A percentile compares a stretch with the other conserved stretches of the same genome.
Evolutionary conservation across 2,113 vertebrate genomes (phyloP).

Genomic region (Bostrychus sinensis): DNA sequence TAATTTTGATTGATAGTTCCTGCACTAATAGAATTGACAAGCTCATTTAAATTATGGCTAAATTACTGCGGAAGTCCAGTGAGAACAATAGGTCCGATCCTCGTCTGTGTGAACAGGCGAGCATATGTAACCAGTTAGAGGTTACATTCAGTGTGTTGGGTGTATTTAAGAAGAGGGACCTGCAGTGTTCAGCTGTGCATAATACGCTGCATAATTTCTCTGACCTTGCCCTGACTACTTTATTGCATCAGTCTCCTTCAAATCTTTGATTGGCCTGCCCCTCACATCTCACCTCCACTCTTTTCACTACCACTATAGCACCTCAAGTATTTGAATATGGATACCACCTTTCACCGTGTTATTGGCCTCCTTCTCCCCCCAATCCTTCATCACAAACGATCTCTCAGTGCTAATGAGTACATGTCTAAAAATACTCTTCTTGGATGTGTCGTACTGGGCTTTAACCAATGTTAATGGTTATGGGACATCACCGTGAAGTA

Average conservation of each 20-base stretch:
- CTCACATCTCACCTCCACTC: slow-evolving; percentile 53
- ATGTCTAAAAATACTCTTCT: slow-evolving; percentile 78
- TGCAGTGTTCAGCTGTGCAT: slow-evolving; percentile 31
- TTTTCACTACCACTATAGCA: slow-evolving; percentile 28
- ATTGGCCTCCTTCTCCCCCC: slow-evolving; percentile 55
- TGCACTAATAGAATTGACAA: slow-evolving; percentile 54
- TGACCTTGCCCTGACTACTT: slow-evolving; percentile 59
- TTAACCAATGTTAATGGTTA: slow-evolving; percentile 76
- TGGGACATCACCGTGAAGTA: slow-evolving; percentile 62
- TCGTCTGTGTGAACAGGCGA: slow-evolving; percentile 17
- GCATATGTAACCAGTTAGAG: slow-evolving; percentile 49
- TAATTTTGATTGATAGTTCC: slow-evolving; percentile 49
- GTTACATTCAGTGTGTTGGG: slow-evolving; percentile 39
- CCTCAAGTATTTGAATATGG: slow-evolving; percentile 67
- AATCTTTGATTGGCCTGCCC: slow-evolving; percentile 52
- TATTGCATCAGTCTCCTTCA: slow-evolving; percentile 45
- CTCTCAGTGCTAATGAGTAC: slow-evolving; percentile 77
- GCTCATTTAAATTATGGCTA: slow-evolving; percentile 52
- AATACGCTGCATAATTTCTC: slow-evolving; percentile 60
- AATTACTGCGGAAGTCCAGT: slow-evolving; percentile 38
- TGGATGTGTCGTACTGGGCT: slow-evolving; percentile 67
- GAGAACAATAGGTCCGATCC: slow-evolving; percentile 58
- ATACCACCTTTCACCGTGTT: slow-evolving; percentile 57
- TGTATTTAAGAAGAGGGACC: slow-evolving; percentile 34
- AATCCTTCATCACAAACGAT: slow-evolving; percentile 74